Percentiles rank a stretch among this genome's conserved stretches.
Conservation (phyloP, 2,113 vertebrate genomes). For the Orientallactaga bullata region DNA sequence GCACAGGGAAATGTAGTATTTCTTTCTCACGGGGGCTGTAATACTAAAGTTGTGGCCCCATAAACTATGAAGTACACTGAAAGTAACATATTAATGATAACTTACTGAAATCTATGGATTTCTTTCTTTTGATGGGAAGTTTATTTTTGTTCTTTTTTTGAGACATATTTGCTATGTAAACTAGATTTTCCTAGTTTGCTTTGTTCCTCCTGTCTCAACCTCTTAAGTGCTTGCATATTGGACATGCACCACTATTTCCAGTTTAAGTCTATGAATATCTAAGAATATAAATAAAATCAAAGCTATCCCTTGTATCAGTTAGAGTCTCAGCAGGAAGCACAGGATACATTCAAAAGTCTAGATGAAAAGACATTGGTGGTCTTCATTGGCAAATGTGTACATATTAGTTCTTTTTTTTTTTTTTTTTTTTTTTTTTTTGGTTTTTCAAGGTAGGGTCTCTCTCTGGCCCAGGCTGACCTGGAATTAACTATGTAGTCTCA, state of each 20-base stretch:
- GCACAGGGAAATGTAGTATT: constrained; percentile 9
- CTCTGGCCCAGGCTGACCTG: too few species aligned
- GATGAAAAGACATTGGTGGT: constrained; percentile 2
- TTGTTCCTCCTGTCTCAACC: neutral
- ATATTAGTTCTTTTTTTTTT: neutral
- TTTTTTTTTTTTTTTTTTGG: too few species aligned
- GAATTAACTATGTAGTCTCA: too few species aligned
- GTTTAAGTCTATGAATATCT: neutral
- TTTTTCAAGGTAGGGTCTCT: too few species aligned
- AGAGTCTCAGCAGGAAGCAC: neutral
- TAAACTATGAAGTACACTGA: neutral
- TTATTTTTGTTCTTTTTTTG: neutral
- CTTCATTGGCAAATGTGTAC: neutral
- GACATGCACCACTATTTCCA: neutral
- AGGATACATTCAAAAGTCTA: constrained; percentile 2
- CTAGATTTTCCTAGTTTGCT: neutral
- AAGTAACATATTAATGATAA: neutral
- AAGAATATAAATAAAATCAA: constrained; percentile 16
- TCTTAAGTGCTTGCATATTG: neutral
- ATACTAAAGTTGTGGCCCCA: neutral
- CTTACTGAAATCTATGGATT: neutral
- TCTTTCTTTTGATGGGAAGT: neutral
- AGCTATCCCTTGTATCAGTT: neutral
- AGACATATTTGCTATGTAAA: neutral
- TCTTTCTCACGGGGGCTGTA: constrained; percentile 21